Evolutionary conservation across 2,888 invertebrate species (phyloP).

Genomic region (Chloroclysta siterata): DNA sequence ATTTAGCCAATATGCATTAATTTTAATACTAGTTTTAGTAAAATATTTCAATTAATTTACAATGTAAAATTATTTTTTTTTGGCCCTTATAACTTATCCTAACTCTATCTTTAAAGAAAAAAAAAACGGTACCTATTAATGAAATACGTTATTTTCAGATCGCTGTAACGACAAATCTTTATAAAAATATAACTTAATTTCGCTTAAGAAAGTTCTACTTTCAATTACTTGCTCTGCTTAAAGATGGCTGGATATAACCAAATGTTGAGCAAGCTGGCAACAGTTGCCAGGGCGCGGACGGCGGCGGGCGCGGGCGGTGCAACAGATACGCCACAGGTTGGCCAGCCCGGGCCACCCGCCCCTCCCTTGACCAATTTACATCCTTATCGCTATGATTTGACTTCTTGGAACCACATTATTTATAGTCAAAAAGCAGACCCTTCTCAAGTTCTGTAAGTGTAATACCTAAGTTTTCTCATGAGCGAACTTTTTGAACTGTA

Average conservation of each 20-base stretch:
- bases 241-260: constrained; percentile 11
- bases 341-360: constrained; percentile 72
- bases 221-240: background rate
- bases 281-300: constrained; percentile 44
- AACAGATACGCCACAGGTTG: constrained; percentile 84
- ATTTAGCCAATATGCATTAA: no score
- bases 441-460: background rate
- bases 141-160: no score
- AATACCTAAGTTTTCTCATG: background rate
- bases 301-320: constrained; percentile 66
- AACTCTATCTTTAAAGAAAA: no score
- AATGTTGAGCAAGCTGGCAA: constrained; percentile 23
- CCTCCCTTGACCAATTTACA: constrained; percentile 70
- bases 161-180: no score
- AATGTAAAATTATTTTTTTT: no score
- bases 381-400: constrained; percentile 71
- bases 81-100: no score
- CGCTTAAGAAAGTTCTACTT: no score
- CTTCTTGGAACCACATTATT: constrained; percentile 49
- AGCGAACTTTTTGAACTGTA: background rate
- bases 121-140: no score
- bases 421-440: constrained; percentile 35
- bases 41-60: no score
- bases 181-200: no score
- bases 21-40: no score